Conservation (phyloP, 1,140 invertebrate species). For the Diabrotica virgifera region DNA sequence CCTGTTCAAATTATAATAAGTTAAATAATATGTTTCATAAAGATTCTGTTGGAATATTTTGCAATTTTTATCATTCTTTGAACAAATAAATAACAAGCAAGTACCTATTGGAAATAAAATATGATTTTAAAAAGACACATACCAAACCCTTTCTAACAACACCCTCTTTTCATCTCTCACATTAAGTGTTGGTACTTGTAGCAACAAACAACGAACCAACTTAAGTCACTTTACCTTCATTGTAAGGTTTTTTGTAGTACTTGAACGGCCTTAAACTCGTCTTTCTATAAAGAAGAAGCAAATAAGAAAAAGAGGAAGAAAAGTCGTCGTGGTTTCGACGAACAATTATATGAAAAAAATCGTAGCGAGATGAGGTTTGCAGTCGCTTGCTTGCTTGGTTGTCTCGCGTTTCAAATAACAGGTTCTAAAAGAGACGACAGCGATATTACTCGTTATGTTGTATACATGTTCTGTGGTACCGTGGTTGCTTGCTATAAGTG, state of each 20-base stretch:
- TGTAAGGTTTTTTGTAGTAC: slow-evolving; percentile 10
- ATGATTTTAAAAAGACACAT: no score
- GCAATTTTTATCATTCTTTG: no score
- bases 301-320: slow-evolving; percentile 10
- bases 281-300: slow-evolving; percentile 11
- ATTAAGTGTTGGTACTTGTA: no score
- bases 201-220: slow-evolving; percentile 1
- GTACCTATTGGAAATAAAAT: no score
- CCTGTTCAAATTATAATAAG: no score
- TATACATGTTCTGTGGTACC: slow-evolving; percentile 10
- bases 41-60: no score
- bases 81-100: no score
- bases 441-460: slow-evolving; percentile 18
- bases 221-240: slow-evolving; percentile 15
- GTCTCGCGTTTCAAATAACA: slow-evolving; percentile 19
- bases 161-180: no score
- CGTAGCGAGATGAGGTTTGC: slow-evolving; percentile 17
- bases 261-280: slow-evolving; percentile 20
- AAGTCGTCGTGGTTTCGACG: slow-evolving; percentile 12
- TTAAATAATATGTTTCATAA: no score
- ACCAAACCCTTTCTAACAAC: no score
- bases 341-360: slow-evolving; percentile 21
- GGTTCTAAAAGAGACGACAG: slow-evolving; percentile 18
- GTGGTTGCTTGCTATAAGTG: slow-evolving; percentile 1
- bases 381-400: slow-evolving; percentile 9